Conservation (phyloP, 2,888 invertebrate species). For the Metalampra italica region DNA sequence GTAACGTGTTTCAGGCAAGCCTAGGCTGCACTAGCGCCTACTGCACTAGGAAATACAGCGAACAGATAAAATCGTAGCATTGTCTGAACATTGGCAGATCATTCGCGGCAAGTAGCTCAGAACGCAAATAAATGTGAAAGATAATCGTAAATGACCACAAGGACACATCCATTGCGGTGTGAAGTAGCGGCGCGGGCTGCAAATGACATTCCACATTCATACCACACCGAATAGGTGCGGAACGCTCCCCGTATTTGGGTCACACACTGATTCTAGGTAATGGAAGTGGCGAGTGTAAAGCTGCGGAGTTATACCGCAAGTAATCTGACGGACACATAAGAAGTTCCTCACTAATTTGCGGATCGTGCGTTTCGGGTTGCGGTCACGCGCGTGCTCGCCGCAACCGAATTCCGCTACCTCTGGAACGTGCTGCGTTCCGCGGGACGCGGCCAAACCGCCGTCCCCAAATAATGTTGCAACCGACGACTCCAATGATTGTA, state of each 20-base stretch:
- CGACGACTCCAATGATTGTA: conserved; percentile 11
- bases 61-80: conserved; percentile 39
- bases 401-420: conserved; percentile 57
- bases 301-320: conserved; percentile 60
- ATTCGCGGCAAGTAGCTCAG: conserved; percentile 37
- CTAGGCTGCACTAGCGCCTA: conserved; percentile 15
- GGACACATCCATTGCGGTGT: conserved; percentile 53
- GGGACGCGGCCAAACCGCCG: background rate
- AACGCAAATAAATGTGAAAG: conserved; percentile 52
- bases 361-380: conserved; percentile 61
- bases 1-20: conserved; percentile 33
- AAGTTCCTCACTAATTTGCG: conserved; percentile 63
- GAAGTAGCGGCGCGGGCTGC: conserved; percentile 53
- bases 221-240: conserved; percentile 56
- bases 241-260: conserved; percentile 57
- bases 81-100: conserved; percentile 27
- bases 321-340: conserved; percentile 54
- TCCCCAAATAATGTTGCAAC: conserved; percentile 5
- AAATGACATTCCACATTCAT: conserved; percentile 64
- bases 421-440: conserved; percentile 19
- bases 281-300: conserved; percentile 51
- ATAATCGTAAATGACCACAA: conserved; percentile 45
- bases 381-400: conserved; percentile 59
- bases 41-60: conserved; percentile 33
- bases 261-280: conserved; percentile 64